phyloP scores from a whole-genome alignment of 2,888 invertebrate species.

The Pilophorus perplexus region DNA sequence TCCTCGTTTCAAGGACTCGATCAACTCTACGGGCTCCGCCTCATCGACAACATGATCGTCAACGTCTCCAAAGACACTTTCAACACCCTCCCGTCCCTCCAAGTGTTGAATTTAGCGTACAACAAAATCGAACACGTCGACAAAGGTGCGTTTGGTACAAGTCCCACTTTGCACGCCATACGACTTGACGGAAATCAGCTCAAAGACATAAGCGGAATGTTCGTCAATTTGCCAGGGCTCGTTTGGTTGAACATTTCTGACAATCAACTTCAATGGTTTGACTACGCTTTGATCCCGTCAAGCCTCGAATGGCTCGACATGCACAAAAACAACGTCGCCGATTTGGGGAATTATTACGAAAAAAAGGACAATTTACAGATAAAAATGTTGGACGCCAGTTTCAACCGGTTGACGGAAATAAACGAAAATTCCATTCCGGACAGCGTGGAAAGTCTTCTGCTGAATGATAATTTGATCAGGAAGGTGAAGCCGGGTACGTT shows the following conservation, averaged over 20 bases:
- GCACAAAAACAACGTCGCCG: constrained; percentile 85
- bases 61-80: constrained; percentile 82
- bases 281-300: constrained; percentile 85
- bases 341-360: constrained; percentile 83
- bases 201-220: constrained; percentile 87
- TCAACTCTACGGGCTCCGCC: constrained; percentile 79
- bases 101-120: constrained; percentile 83
- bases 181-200: constrained; percentile 84
- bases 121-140: constrained; percentile 85
- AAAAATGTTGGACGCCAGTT: constrained; percentile 83
- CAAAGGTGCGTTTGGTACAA: constrained; percentile 77
- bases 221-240: constrained; percentile 76
- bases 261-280: constrained; percentile 89
- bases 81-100: constrained; percentile 76
- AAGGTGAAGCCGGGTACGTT: constrained; percentile 82
- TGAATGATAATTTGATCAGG: constrained; percentile 83
- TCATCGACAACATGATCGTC: constrained; percentile 87
- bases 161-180: constrained; percentile 78
- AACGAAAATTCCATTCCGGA: constrained; percentile 80
- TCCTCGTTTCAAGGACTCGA: constrained; percentile 81
- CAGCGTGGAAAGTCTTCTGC: constrained; percentile 80
- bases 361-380: constrained; percentile 72
- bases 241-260: constrained; percentile 85
- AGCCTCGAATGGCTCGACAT: constrained; percentile 88
- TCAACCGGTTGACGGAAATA: constrained; percentile 81